These are phyloP conservation scores for Drosophila antonietae DNA, from an alignment of 2,888 invertebrate species.

Conservation along the genomic window DNA sequence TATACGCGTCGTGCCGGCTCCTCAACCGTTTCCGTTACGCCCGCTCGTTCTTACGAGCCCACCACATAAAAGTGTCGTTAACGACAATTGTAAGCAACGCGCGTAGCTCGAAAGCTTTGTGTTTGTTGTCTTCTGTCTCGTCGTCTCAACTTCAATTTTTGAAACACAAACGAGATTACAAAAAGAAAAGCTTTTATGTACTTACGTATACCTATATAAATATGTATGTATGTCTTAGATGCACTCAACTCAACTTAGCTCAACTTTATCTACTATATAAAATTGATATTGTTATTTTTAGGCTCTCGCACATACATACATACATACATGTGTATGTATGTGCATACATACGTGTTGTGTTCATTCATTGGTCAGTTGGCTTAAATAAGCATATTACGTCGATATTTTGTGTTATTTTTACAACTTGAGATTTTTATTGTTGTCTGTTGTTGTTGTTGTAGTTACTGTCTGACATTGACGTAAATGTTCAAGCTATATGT, in stretches of 20 bases:
- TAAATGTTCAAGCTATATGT: constrained; percentile 46
- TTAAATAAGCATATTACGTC: constrained; percentile 55
- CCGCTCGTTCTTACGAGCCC: constrained; percentile 2
- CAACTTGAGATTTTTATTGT: constrained; percentile 60
- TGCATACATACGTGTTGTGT: constrained; percentile 3
- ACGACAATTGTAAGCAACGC: constrained; percentile 23
- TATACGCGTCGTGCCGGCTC: constrained; percentile 44
- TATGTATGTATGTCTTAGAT: constrained; percentile 12
- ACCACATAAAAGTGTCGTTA: constrained; percentile 3
- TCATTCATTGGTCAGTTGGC: constrained; percentile 56
- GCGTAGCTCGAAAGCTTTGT: constrained; percentile 42
- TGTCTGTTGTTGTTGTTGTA: constrained; percentile 37
- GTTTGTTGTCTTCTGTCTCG: constrained; percentile 1
- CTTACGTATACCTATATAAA: neutral
- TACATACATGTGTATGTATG: neutral
- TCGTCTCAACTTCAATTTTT: constrained; percentile 42
- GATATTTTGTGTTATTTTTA: constrained; percentile 72
- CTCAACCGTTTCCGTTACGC: constrained; percentile 54
- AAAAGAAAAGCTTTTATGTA: constrained; percentile 10
- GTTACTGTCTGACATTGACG: constrained; percentile 67
- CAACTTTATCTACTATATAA: constrained; percentile 47
- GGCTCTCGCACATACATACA: constrained; percentile 14
- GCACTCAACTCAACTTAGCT: constrained; percentile 32
- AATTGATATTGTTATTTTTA: constrained; percentile 59
- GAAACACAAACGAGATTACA: constrained; percentile 17